Evolutionary conservation across 2,888 invertebrate genomes (phyloP).

Genomic region (Hydropsyche betteni): DNA sequence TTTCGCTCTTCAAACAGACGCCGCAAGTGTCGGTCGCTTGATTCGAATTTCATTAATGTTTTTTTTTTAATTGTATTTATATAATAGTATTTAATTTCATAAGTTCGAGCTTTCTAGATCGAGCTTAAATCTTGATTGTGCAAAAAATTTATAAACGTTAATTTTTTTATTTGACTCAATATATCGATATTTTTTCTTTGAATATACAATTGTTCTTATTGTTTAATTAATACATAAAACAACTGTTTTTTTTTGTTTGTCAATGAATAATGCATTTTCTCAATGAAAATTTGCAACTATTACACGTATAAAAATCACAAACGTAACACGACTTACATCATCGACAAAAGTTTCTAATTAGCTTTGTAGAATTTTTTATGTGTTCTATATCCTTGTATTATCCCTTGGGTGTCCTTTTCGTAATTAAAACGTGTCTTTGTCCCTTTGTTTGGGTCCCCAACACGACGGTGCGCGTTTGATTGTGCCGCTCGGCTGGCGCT

Average conservation of each 20-base stretch:
- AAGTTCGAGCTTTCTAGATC: neutral
- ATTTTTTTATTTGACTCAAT: too few relatives aligned
- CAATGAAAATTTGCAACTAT: too few relatives aligned
- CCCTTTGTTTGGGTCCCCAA: slow-evolving; percentile 35
- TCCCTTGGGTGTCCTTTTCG: slow-evolving; percentile 33
- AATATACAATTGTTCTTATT: too few relatives aligned
- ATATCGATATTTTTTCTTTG: too few relatives aligned
- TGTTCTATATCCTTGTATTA: neutral
- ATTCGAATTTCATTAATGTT: slow-evolving; percentile 12
- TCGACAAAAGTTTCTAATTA: neutral
- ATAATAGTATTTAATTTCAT: neutral
- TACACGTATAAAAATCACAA: too few relatives aligned
- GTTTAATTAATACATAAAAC: too few relatives aligned
- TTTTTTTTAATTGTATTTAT: slow-evolving; percentile 3
- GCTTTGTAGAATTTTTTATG: slow-evolving; percentile 5
- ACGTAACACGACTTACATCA: too few relatives aligned
- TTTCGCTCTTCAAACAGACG: neutral
- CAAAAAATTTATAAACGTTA: too few relatives aligned
- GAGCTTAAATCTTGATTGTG: too few relatives aligned
- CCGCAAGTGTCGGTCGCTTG: slow-evolving; percentile 16
- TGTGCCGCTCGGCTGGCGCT: slow-evolving; percentile 38
- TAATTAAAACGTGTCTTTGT: slow-evolving; percentile 39
- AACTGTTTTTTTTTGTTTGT: too few relatives aligned
- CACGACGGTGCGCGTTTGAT: slow-evolving; percentile 37
- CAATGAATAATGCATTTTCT: too few relatives aligned